These are phyloP conservation scores for Hydriomena furcata DNA, from an alignment of 2,888 invertebrate species.

Conservation along the genomic window DNA sequence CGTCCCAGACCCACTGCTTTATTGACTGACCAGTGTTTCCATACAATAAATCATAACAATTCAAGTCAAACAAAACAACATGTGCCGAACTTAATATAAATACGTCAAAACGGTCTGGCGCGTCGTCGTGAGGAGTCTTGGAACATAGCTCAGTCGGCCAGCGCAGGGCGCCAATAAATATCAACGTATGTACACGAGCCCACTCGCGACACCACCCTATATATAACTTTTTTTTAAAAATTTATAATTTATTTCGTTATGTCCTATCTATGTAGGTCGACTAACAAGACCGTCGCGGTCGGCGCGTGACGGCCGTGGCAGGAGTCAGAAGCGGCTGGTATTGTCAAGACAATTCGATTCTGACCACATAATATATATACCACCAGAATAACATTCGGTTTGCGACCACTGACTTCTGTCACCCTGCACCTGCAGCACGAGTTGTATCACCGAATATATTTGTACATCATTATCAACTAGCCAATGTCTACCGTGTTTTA, in stretches of 20 bases:
- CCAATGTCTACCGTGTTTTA: slow-evolving; percentile 25
- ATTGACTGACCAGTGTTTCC: slow-evolving; percentile 83
- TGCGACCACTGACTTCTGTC: slow-evolving; percentile 24
- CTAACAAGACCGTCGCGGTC: slow-evolving; percentile 39
- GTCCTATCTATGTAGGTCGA: slow-evolving; percentile 80
- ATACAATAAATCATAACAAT: slow-evolving; percentile 84
- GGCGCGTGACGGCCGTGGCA: slow-evolving; percentile 13
- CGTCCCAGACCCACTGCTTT: slow-evolving; percentile 83
- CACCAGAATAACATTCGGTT: too few relatives aligned
- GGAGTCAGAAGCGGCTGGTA: slow-evolving; percentile 3
- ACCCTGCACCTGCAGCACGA: slow-evolving; percentile 27
- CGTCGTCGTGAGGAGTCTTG: slow-evolving; percentile 55
- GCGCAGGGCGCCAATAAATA: slow-evolving; percentile 77
- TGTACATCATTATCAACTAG: slow-evolving; percentile 35
- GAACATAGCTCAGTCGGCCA: slow-evolving; percentile 65
- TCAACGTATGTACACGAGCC: slow-evolving; percentile 79
- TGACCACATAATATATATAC: too few relatives aligned
- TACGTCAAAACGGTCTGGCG: slow-evolving; percentile 76
- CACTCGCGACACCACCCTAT: slow-evolving; percentile 71
- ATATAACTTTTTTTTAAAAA: slow-evolving; percentile 74
- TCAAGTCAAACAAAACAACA: slow-evolving; percentile 82
- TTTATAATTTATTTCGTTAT: slow-evolving; percentile 82
- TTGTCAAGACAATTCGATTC: background rate
- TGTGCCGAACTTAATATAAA: slow-evolving; percentile 80
- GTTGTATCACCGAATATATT: slow-evolving; percentile 33